phyloP scores from a whole-genome alignment of 2,113 vertebrate genomes.

The Varanus salvator region DNA sequence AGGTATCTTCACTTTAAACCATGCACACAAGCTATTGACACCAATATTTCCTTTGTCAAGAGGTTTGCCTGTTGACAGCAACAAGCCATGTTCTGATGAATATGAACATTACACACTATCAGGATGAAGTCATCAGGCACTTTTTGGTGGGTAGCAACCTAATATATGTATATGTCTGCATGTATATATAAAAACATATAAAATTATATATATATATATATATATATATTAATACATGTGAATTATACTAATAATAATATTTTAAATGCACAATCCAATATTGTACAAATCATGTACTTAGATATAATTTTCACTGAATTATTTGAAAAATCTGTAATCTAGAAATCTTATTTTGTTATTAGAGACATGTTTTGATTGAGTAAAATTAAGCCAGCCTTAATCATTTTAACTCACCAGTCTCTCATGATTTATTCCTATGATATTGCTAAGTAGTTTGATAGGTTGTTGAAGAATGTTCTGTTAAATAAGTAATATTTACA shows the following conservation, averaged over 20 bases:
- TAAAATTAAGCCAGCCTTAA: slow-evolving; percentile 55
- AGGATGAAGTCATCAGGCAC: background rate
- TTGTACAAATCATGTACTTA: slow-evolving; percentile 1
- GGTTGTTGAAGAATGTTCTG: slow-evolving; percentile 64
- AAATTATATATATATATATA: too few species aligned
- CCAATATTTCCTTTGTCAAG: background rate
- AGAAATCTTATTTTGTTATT: slow-evolving; percentile 48
- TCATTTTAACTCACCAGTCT: slow-evolving; percentile 57
- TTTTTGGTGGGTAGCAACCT: background rate
- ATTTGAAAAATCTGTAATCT: slow-evolving; percentile 50
- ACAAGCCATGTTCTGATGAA: slow-evolving; percentile 1
- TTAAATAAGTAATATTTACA: slow-evolving; percentile 73
- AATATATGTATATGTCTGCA: background rate
- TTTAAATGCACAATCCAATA: background rate
- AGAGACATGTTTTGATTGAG: slow-evolving; percentile 53
- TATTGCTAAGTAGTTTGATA: slow-evolving; percentile 64
- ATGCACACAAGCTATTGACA: background rate
- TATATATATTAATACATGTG: too few species aligned
- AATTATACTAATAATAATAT: background rate
- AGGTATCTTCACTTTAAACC: background rate
- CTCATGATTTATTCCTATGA: slow-evolving; percentile 56
- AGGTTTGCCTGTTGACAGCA: background rate
- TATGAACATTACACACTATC: background rate
- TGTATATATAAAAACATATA: too few species aligned
- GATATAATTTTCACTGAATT: slow-evolving; percentile 11